Evolutionary conservation across 2,888 invertebrate genomes (phyloP).

Genomic region (Macroteleia sp.): DNA sequence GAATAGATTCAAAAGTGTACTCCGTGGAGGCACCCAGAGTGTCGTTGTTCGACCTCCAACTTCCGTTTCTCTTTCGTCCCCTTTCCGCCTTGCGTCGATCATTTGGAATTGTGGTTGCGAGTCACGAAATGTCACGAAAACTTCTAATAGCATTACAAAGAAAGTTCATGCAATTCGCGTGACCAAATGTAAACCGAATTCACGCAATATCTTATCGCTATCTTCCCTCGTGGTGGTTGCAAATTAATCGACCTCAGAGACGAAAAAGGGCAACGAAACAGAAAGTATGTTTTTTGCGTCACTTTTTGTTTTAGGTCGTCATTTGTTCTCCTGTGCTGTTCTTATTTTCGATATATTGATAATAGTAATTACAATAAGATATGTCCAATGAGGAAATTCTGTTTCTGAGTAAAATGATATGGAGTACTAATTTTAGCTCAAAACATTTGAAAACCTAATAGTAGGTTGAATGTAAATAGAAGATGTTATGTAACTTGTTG

Average conservation of each 20-base stretch:
- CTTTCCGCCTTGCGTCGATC: constrained; percentile 12
- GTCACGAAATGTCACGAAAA: constrained; percentile 74
- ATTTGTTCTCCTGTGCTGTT: constrained; percentile 1
- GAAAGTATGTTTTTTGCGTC: neutral
- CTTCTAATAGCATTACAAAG: constrained; percentile 43
- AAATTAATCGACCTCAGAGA: constrained; percentile 17
- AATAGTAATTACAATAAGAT: neutral
- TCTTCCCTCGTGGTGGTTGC: neutral
- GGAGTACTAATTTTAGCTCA: constrained; percentile 16
- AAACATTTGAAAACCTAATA: constrained; percentile 14
- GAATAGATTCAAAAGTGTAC: constrained; percentile 26
- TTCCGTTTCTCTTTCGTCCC: constrained; percentile 41
- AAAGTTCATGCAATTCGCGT: constrained; percentile 59
- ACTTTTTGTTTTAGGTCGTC: neutral
- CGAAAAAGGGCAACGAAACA: constrained; percentile 20
- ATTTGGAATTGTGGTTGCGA: constrained; percentile 50
- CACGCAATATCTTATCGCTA: constrained; percentile 15
- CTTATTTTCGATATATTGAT: neutral
- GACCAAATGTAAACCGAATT: constrained; percentile 57
- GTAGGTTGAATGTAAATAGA: constrained; percentile 35
- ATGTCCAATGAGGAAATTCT: neutral
- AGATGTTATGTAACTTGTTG: constrained; percentile 46
- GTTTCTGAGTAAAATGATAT: constrained; percentile 16
- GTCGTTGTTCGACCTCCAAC: constrained; percentile 39
- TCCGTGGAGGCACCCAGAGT: constrained; percentile 34